Evolutionary conservation across 2,113 vertebrate species (phyloP).

Genomic region (Rhea americana): DNA sequence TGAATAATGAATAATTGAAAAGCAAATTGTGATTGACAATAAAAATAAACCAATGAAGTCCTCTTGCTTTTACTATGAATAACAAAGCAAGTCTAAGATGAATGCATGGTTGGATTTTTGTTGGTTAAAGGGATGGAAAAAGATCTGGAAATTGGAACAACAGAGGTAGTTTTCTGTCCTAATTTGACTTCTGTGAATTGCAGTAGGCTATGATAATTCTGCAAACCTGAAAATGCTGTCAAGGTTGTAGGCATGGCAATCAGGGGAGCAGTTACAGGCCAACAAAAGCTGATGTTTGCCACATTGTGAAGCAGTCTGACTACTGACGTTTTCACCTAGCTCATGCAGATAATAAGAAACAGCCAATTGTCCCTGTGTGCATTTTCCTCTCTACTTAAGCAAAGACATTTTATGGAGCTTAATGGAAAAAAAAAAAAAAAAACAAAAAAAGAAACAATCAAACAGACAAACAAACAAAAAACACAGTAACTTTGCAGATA

Average conservation of each 20-base stretch:
- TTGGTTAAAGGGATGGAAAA: background rate
- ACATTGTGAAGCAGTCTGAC: background rate
- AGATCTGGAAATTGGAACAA: background rate
- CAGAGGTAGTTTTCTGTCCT: background rate
- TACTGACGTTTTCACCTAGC: conserved; percentile 34
- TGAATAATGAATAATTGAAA: background rate
- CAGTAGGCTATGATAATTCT: background rate
- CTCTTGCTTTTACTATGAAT: background rate
- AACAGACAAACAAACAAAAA: too few species aligned
- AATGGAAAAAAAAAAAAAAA: background rate
- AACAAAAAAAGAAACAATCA: too few species aligned
- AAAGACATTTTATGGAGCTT: background rate
- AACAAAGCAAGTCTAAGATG: background rate
- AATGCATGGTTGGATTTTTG: background rate
- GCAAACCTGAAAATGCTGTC: background rate
- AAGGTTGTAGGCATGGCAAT: background rate
- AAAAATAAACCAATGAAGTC: background rate
- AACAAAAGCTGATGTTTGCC: conserved; percentile 3
- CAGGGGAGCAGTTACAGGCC: conserved; percentile 6
- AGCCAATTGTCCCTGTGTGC: background rate
- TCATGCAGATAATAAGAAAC: background rate
- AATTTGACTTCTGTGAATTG: background rate
- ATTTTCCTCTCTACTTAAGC: background rate
- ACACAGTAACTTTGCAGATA: background rate
- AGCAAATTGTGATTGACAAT: background rate